A percentile compares a stretch with the other conserved stretches of the same genome.
Evolutionary conservation across 2,113 vertebrate species (phyloP).

Genomic region (Sinocyclocheilus rhinocerous): DNA sequence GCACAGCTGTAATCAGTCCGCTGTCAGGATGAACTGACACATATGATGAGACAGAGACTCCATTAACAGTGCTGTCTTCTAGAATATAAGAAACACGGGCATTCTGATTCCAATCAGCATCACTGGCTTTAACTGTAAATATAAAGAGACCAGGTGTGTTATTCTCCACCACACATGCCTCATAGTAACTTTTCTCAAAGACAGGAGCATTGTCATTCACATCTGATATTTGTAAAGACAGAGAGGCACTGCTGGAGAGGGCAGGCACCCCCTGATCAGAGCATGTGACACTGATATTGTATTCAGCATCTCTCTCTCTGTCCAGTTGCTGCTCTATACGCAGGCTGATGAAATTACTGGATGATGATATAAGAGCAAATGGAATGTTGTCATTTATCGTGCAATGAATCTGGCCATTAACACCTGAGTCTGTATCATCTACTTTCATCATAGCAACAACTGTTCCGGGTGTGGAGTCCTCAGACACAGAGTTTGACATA

Average conservation of each 20-base stretch:
- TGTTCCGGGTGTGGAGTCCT: slow-evolving; percentile 53
- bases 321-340: slow-evolving; percentile 51
- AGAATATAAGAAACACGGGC: no score
- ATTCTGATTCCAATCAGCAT: no score
- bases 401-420: slow-evolving; percentile 60
- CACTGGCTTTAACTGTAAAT: no score
- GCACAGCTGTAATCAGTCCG: no score
- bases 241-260: slow-evolving; percentile 68
- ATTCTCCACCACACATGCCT: slow-evolving; percentile 73
- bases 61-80: no score
- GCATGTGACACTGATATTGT: slow-evolving; percentile 71
- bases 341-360: slow-evolving; percentile 52
- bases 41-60: no score
- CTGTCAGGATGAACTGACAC: no score
- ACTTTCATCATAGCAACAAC: slow-evolving; percentile 63
- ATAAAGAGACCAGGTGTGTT: no score
- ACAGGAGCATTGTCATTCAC: slow-evolving; percentile 76
- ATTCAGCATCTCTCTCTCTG: slow-evolving; percentile 56
- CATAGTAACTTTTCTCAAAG: slow-evolving; percentile 73
- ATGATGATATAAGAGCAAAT: slow-evolving; percentile 60
- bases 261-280: slow-evolving; percentile 71
- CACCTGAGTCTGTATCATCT: slow-evolving; percentile 60
- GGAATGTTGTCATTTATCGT: slow-evolving; percentile 49
- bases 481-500: slow-evolving; percentile 49
- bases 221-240: slow-evolving; percentile 75